Evolutionary conservation across 2,797 vertebrate genomes (phyloP).

Genomic region (Malacoctenus gilli): DNA sequence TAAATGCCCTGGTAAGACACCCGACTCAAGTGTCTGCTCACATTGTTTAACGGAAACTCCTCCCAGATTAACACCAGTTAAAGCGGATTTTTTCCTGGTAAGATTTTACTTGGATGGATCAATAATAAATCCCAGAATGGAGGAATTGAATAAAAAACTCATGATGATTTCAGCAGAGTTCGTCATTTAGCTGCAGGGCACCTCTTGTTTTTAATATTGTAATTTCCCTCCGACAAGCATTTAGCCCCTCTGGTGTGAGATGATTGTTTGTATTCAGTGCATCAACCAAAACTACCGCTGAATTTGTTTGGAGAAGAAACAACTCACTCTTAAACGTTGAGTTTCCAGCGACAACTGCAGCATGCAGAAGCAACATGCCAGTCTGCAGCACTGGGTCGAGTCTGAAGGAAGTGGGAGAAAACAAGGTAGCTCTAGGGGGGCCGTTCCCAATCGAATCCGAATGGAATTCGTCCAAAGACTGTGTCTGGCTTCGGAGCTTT

Average conservation of each 20-base stretch:
- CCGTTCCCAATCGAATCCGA: too few species aligned
- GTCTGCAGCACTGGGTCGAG: too few species aligned
- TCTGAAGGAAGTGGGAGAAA: too few species aligned
- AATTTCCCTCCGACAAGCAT: constrained; percentile 34
- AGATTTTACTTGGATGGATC: constrained; percentile 33
- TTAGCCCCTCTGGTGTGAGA: constrained; percentile 24
- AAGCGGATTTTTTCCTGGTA: constrained; percentile 16
- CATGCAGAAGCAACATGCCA: constrained; percentile 11
- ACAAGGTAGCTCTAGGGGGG: too few species aligned
- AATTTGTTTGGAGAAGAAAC: constrained; percentile 5
- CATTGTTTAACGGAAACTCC: constrained; percentile 26
- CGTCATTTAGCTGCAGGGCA: constrained; percentile 41
- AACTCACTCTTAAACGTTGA: constrained; percentile 12
- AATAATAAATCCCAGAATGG: constrained; percentile 50
- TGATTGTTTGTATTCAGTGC: constrained; percentile 31
- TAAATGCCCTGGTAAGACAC: constrained; percentile 23
- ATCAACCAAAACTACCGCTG: constrained; percentile 15
- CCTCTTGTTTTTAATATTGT: constrained; percentile 35
- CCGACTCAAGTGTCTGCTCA: too few species aligned
- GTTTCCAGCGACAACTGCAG: constrained; percentile 15
- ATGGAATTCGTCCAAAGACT: constrained; percentile 1
- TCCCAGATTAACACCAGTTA: background rate
- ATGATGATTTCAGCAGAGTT: constrained; percentile 52
- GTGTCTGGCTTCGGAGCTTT: constrained; percentile 23
- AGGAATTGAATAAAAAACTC: constrained; percentile 43